These are phyloP conservation scores for Dicranocentrus wangi DNA, from an alignment of 2,888 invertebrate species.

Conservation along the genomic window DNA sequence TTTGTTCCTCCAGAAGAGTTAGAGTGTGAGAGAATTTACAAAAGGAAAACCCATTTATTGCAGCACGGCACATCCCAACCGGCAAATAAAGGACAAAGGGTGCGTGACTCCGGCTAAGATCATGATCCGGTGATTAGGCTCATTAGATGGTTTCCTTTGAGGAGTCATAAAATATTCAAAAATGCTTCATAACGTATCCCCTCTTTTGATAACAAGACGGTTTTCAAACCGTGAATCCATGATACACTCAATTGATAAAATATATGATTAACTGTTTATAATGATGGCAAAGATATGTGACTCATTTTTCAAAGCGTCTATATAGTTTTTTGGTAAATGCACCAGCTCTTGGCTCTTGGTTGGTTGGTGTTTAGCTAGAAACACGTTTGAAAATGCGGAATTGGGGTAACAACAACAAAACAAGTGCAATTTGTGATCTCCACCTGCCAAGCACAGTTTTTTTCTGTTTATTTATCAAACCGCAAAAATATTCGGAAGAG, in stretches of 20 bases:
- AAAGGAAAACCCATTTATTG: no score
- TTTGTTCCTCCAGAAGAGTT: no score
- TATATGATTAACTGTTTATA: neutral
- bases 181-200: no score
- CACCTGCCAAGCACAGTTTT: conserved; percentile 27
- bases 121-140: conserved; percentile 49
- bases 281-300: no score
- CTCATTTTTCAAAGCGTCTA: no score
- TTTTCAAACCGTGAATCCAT: no score
- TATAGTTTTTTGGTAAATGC: no score
- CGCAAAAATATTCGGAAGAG: neutral
- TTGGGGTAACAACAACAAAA: neutral
- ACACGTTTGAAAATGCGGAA: conserved; percentile 11
- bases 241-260: no score
- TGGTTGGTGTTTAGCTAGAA: conserved; percentile 2
- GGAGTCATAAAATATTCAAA: neutral
- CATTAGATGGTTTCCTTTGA: conserved; percentile 33
- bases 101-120: conserved; percentile 42
- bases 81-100: no score
- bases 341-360: no score
- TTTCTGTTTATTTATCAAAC: neutral
- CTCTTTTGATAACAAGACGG: no score
- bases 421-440: conserved; percentile 4
- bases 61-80: neutral
- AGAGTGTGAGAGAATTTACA: no score